Conservation (phyloP, 2,113 vertebrate species). For the Heterochromis multidens region DNA sequence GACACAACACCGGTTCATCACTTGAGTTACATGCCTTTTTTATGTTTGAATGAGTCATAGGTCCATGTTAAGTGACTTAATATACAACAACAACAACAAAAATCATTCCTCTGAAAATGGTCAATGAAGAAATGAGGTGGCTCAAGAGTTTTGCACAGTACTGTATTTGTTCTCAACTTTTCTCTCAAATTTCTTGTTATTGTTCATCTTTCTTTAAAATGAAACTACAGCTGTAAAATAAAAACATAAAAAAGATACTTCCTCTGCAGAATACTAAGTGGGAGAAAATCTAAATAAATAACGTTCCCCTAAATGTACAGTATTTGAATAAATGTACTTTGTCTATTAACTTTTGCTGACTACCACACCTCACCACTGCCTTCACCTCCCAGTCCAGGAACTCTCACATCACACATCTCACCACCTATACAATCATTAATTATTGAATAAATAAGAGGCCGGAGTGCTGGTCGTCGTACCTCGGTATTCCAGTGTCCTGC, state of each 20-base stretch:
- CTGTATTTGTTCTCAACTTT: too few species aligned
- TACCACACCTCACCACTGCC: neutral
- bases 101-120: too few species aligned
- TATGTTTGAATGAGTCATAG: neutral
- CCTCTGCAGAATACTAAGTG: neutral
- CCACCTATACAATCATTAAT: conserved; percentile 26
- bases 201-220: neutral
- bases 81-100: too few species aligned
- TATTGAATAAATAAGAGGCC: conserved; percentile 37
- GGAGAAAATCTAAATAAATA: neutral
- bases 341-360: neutral
- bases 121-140: neutral
- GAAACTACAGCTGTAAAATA: neutral
- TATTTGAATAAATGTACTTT: neutral
- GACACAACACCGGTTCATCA: too few species aligned
- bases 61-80: too few species aligned
- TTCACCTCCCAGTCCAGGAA: neutral
- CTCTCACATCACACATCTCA: neutral
- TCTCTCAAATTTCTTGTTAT: too few species aligned
- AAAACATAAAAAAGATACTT: neutral
- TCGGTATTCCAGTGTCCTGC: neutral
- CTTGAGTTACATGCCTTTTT: too few species aligned
- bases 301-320: neutral
- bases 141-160: neutral
- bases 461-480: neutral